Base-by-base conservation (phyloP, 2,888 invertebrate species). In the Reticulitermes lucifugus region DNA sequence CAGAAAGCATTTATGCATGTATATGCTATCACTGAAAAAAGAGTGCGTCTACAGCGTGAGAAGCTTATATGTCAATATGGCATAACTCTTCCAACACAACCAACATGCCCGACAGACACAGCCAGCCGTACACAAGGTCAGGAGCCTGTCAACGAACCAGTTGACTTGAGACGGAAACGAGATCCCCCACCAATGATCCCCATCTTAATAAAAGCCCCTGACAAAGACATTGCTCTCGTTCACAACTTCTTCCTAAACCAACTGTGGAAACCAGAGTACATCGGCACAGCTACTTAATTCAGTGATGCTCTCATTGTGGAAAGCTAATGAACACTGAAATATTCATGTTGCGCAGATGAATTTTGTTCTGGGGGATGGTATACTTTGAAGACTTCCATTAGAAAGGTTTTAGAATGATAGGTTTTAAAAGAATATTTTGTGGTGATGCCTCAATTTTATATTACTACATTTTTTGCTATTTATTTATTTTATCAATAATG, bases 1-100 rank as follows among this genome's bases (percentile, higher is more conserved):
- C 92, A 93, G 88, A 92, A 92, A 88, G 93, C 93, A 65, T 93
- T 93, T 88, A 92, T 92, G 88, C 92, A 92, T 89, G 91, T 92
- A 59, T 93, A 92, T 89, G 92, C 92, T 75, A 92, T 93, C 88
- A 92, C 92, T 75, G 93, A 93, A 85, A 93, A 93, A 89, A 89
- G 92, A 85, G 92, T 93, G 25, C 89, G 92, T 83, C 89, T 92
- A 65, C 92, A 92, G 88, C 89, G 92, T 75, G 92, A 92, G 87
- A 92, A 92, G 88, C 90, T 92, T 51, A 92, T 92, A 86, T 90
- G 91, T 86, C 79, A 85, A 41, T 35, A 51, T n/a, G 65, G 79
- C 35, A 79, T 79, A 46, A 55, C 46, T 65, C 43, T 79, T 65
- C 77, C 3, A 35, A 55, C 70, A 77, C 70, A 25, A 25, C 21